Evolutionary conservation across 2,888 invertebrate genomes (phyloP).

Genomic region (Caenorhabditis sinica): DNA sequence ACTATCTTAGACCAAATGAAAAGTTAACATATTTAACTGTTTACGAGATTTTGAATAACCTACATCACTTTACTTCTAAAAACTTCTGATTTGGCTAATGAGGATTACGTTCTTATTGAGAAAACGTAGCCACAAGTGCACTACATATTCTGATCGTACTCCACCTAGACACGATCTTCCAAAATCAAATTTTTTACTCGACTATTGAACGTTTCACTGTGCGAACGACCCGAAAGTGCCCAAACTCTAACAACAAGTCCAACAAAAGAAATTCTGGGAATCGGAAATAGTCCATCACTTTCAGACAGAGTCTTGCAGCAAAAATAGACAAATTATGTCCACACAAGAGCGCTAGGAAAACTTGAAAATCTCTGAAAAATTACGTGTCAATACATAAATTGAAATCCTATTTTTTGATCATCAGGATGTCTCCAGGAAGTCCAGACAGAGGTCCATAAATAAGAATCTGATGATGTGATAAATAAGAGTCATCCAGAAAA

Average conservation of each 20-base stretch:
- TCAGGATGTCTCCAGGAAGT: conserved; percentile 4
- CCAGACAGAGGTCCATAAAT: conserved; percentile 17
- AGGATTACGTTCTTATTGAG: background rate
- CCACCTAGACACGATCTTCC: background rate
- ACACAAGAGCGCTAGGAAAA: background rate
- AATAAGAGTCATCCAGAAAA: background rate
- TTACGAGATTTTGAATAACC: too few relatives aligned
- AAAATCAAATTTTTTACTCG: too few relatives aligned
- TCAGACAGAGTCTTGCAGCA: background rate
- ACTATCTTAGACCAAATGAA: too few relatives aligned
- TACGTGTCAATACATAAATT: conserved; percentile 18
- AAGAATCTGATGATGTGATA: conserved; percentile 21
- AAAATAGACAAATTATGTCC: background rate
- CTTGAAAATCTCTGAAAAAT: background rate
- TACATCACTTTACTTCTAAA: background rate
- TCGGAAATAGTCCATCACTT: background rate
- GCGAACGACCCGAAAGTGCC: background rate
- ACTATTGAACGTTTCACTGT: background rate
- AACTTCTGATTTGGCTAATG: conserved; percentile 16
- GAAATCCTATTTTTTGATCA: background rate
- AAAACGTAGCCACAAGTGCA: background rate
- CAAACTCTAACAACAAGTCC: background rate
- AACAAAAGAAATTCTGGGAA: background rate
- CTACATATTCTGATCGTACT: background rate
- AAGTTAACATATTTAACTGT: too few relatives aligned